These are phyloP conservation scores for Euleptes europaea DNA, from an alignment of 2,113 vertebrate genomes.

Conservation along the genomic window DNA sequence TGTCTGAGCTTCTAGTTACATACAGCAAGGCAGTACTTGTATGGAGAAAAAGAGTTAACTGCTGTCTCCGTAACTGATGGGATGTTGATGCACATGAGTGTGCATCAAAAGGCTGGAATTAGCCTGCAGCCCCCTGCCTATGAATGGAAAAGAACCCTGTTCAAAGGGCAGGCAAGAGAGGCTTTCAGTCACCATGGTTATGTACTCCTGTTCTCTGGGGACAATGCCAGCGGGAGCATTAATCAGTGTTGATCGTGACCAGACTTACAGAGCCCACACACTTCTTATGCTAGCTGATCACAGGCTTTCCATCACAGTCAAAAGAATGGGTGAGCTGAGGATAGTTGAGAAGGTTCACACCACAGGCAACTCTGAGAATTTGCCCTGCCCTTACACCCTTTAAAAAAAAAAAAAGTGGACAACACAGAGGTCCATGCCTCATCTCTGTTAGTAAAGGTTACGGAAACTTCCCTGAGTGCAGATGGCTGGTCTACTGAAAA, in stretches of 20 bases:
- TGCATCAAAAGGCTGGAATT: neutral
- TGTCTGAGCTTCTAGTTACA: neutral
- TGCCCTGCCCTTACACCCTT: neutral
- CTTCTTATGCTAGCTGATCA: neutral
- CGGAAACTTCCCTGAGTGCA: neutral
- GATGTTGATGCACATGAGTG: neutral
- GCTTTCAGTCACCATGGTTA: conserved; percentile 20
- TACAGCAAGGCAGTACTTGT: neutral
- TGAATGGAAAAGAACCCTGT: neutral
- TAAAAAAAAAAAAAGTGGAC: too few relatives aligned
- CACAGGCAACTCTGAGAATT: neutral
- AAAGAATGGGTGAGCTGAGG: neutral
- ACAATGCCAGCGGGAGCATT: neutral
- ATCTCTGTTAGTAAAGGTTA: neutral
- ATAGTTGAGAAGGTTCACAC: neutral
- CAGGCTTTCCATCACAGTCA: neutral
- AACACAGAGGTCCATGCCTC: neutral
- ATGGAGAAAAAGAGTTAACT: neutral
- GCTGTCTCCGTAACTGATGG: neutral
- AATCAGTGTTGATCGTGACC: conserved; percentile 6
- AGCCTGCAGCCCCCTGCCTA: neutral
- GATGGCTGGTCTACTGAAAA: neutral
- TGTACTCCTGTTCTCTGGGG: neutral
- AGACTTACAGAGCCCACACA: conserved; percentile 1
- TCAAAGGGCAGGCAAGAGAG: neutral